phyloP scores from a whole-genome alignment of 1,140 invertebrate genomes.

The Zaprionus ornatus region DNA sequence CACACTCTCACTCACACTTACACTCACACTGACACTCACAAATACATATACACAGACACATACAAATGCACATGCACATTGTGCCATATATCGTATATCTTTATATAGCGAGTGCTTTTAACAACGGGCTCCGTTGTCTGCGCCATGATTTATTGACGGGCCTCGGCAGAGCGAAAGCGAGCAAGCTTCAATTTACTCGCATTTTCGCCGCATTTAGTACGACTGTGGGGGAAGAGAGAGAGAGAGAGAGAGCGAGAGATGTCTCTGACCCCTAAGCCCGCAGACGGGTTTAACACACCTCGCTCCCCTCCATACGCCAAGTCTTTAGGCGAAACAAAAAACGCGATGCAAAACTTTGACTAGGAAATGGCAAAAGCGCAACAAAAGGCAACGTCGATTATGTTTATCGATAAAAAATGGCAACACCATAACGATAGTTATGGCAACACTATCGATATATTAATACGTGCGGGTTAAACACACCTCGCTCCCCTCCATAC shows the following conservation, averaged over 20 bases:
- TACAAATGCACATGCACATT: constrained; percentile 11
- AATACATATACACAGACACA: constrained; percentile 9
- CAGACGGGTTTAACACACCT: background rate
- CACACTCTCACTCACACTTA: constrained; percentile 7
- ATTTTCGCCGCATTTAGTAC: constrained; percentile 63
- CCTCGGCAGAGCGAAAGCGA: constrained; percentile 16
- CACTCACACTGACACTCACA: constrained; percentile 1
- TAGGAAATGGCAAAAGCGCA: background rate
- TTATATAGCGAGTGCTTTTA: constrained; percentile 66
- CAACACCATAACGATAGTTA: background rate
- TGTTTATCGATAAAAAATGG: background rate
- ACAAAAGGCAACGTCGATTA: background rate
- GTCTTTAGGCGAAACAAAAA: constrained; percentile 10
- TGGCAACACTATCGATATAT: background rate
- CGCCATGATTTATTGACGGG: constrained; percentile 77
- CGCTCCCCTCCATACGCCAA: background rate
- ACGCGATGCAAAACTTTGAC: background rate
- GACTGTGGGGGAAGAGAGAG: background rate
- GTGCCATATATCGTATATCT: constrained; percentile 13
- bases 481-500: background rate
- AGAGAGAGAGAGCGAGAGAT: background rate
- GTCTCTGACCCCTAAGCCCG: constrained; percentile 20
- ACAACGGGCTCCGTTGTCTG: constrained; percentile 67
- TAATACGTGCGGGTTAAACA: too few species aligned
- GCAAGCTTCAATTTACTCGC: constrained; percentile 40